A percentile compares a stretch with the other conserved stretches of the same genome.
Conservation (phyloP, 1,140 invertebrate species). For the Calephelis virginiensis region DNA sequence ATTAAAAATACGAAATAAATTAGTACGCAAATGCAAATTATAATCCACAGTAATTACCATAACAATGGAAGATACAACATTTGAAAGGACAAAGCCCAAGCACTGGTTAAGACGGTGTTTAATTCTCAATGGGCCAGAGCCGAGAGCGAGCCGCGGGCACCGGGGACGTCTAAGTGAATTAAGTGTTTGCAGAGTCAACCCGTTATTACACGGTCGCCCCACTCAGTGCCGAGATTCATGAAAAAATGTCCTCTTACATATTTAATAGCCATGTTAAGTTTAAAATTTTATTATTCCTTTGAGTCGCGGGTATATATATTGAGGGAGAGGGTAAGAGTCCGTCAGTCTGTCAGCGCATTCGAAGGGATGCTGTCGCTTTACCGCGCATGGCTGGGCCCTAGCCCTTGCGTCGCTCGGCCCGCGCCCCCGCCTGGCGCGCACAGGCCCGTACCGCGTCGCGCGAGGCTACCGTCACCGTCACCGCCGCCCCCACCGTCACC, state of each 20-base stretch:
- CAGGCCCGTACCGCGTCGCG: conserved; percentile 59
- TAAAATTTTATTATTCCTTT: conserved; percentile 7
- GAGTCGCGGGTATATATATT: conserved; percentile 41
- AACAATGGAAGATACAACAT: conserved; percentile 26
- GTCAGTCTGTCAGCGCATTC: conserved; percentile 47
- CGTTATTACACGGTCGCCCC: neutral
- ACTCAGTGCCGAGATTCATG: conserved; percentile 26
- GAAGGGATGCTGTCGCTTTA: conserved; percentile 82
- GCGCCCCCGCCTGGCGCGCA: conserved; percentile 66
- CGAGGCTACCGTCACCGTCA: conserved; percentile 48
- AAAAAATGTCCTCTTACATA: conserved; percentile 30
- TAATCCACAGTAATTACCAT: conserved; percentile 10
- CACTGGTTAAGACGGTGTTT: conserved; percentile 33
- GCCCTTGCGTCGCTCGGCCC: conserved; percentile 62
- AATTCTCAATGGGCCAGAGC: conserved; percentile 25
- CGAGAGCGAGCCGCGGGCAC: conserved; percentile 30
- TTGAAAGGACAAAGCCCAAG: conserved; percentile 15
- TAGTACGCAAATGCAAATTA: neutral
- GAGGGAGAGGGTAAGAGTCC: conserved; percentile 23
- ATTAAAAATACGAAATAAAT: neutral
- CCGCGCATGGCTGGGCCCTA: conserved; percentile 81
- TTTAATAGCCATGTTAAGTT: conserved; percentile 18
- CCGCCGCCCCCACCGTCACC: conserved; percentile 54
- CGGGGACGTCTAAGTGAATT: conserved; percentile 51
- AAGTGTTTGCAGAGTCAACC: conserved; percentile 43